Conservation (phyloP, 2,888 invertebrate genomes). For the Cenopis cana region DNA sequence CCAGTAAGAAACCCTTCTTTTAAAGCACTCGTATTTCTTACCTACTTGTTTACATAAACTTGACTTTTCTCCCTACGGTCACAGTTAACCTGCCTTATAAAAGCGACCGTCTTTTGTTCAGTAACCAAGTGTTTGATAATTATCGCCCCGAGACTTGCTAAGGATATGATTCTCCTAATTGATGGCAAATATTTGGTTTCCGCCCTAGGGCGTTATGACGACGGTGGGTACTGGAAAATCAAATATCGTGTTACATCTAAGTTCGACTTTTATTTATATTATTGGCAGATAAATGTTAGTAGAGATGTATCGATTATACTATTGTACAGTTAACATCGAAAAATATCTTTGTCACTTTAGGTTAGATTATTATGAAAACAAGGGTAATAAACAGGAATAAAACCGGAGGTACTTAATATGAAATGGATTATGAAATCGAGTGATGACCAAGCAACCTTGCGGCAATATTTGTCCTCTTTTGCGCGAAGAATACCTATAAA, state of each 20-base stretch:
- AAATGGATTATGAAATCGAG: too few relatives aligned
- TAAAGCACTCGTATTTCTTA: neutral
- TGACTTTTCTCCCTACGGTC: constrained; percentile 1
- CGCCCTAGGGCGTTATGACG: constrained; percentile 51
- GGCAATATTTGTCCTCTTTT: too few relatives aligned
- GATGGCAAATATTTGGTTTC: constrained; percentile 63
- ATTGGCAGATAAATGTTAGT: neutral
- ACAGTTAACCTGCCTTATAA: constrained; percentile 14
- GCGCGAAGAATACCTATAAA: too few relatives aligned
- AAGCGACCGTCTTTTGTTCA: constrained; percentile 10
- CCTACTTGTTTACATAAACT: neutral
- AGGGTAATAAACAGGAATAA: too few relatives aligned
- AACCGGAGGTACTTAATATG: too few relatives aligned
- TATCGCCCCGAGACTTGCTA: constrained; percentile 57
- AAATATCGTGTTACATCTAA: constrained; percentile 17
- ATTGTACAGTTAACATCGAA: neutral
- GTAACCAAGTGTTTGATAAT: constrained; percentile 63
- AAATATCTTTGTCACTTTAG: neutral
- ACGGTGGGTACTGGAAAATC: constrained; percentile 12
- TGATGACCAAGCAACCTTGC: too few relatives aligned
- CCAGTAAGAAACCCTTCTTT: neutral
- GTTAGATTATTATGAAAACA: too few relatives aligned
- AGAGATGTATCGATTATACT: too few relatives aligned
- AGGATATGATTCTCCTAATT: constrained; percentile 60
- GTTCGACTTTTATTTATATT: constrained; percentile 13